A percentile compares a stretch with the other conserved stretches of the same genome.
phyloP scores from a whole-genome alignment of 2,888 invertebrate genomes.

The Conomelus anceps region DNA sequence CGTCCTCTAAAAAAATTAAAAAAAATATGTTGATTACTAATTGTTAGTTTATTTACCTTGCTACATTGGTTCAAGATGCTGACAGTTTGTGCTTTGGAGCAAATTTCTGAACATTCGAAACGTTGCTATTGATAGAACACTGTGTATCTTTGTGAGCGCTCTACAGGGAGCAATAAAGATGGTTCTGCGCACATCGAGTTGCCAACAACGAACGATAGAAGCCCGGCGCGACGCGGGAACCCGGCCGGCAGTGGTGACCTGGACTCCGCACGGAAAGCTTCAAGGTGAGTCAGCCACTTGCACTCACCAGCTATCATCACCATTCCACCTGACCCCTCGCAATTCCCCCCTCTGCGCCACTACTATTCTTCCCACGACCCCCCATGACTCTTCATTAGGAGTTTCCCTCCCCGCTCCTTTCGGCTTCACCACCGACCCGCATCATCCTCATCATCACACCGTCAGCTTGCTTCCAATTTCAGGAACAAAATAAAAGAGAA shows the following conservation, averaged over 20 bases:
- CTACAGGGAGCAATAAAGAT: not conserved
- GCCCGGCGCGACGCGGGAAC: not conserved
- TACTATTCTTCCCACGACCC: not conserved
- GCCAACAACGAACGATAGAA: not conserved
- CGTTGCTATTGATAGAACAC: not conserved
- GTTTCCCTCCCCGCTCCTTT: not conserved
- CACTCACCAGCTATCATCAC: not conserved
- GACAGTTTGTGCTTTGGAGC: not conserved
- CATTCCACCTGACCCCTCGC: not conserved
- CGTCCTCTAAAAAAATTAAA: no score
- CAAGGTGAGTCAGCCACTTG: not conserved
- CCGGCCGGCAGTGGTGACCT: not conserved
- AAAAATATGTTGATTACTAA: no score
- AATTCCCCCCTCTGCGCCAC: no score
- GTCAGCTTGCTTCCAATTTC: not conserved
- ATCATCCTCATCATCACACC: not conserved
- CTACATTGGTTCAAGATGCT: not conserved
- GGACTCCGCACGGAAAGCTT: not conserved
- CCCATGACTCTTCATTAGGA: not conserved
- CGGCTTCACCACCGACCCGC: not conserved
- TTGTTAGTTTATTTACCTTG: no score
- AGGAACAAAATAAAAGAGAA: not conserved
- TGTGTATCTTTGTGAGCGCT: not conserved
- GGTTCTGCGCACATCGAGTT: not conserved
- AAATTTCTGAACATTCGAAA: not conserved